phyloP scores from a whole-genome alignment of 2,888 invertebrate genomes.

The Bombyx huttoni region DNA sequence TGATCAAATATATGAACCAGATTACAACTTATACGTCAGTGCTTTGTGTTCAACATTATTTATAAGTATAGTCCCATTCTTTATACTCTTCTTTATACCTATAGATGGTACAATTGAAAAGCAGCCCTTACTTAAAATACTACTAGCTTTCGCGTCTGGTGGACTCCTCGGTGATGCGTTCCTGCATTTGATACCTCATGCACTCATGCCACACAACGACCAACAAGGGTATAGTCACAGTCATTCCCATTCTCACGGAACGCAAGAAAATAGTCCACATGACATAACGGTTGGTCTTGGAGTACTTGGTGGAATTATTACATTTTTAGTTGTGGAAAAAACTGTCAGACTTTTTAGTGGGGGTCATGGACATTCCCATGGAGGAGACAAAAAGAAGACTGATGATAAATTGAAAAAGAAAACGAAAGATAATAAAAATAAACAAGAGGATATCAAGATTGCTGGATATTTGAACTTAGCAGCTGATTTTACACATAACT shows the following conservation, averaged over 20 bases:
- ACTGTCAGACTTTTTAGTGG: conserved; percentile 89
- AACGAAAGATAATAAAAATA: conserved; percentile 47
- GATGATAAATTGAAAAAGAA: conserved; percentile 51
- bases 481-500: conserved; percentile 98
- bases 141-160: conserved; percentile 94
- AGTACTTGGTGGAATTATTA: conserved; percentile 93
- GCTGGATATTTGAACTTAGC: conserved; percentile 95
- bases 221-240: conserved; percentile 67
- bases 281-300: conserved; percentile 95
- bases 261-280: conserved; percentile 68
- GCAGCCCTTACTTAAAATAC: conserved; percentile 88
- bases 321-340: conserved; percentile 95
- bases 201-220: conserved; percentile 63
- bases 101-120: conserved; percentile 88
- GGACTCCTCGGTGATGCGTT: conserved; percentile 98
- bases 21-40: conserved; percentile 78
- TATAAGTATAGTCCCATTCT: conserved; percentile 95
- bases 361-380: conserved; percentile 83
- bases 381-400: conserved; percentile 48
- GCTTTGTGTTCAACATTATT: conserved; percentile 92
- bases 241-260: conserved; percentile 70
- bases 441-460: conserved; percentile 60
- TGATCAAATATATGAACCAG: conserved; percentile 44
- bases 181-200: conserved; percentile 98
- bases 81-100: conserved; percentile 94